phyloP scores from a whole-genome alignment of 2,113 vertebrate genomes.

The Oryzias javanicus region DNA sequence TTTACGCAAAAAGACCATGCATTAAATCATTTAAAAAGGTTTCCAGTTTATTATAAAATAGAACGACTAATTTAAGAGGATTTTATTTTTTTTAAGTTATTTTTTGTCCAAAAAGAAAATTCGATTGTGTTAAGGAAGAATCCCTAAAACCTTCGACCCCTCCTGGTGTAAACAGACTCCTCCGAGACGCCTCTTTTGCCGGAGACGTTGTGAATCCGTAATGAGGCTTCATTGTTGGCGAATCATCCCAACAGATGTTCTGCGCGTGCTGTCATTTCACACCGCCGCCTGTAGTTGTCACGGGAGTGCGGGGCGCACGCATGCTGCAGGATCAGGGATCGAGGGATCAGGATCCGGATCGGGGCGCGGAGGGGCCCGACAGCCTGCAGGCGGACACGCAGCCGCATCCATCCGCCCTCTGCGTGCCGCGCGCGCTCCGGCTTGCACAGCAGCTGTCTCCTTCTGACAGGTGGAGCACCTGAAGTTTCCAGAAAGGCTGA shows the following conservation, averaged over 20 bases:
- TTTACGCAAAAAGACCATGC: no score
- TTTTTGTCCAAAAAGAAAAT: neutral
- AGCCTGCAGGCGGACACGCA: conserved; percentile 25
- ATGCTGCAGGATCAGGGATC: neutral
- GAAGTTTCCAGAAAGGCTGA: conserved; percentile 1
- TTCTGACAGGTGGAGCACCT: conserved; percentile 73
- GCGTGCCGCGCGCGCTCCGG: neutral
- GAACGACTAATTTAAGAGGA: neutral
- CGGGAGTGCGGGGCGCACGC: conserved; percentile 21
- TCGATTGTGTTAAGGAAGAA: no score
- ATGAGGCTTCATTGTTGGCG: conserved; percentile 78
- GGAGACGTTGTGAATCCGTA: conserved; percentile 81
- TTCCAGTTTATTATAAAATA: neutral
- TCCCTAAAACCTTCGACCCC: neutral
- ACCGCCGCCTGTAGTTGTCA: conserved; percentile 61
- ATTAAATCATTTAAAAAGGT: no score
- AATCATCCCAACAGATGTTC: conserved; percentile 77
- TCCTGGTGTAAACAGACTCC: conserved; percentile 4
- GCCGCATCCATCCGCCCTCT: conserved; percentile 8
- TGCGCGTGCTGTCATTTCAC: conserved; percentile 72
- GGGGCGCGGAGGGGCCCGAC: conserved; percentile 5
- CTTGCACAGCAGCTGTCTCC: conserved; percentile 67
- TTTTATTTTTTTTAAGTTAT: neutral
- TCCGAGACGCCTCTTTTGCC: conserved; percentile 24
- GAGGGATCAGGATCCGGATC: conserved; percentile 16